Evolutionary conservation across 2,113 vertebrate genomes (phyloP).

Genomic region (Channa argus): DNA sequence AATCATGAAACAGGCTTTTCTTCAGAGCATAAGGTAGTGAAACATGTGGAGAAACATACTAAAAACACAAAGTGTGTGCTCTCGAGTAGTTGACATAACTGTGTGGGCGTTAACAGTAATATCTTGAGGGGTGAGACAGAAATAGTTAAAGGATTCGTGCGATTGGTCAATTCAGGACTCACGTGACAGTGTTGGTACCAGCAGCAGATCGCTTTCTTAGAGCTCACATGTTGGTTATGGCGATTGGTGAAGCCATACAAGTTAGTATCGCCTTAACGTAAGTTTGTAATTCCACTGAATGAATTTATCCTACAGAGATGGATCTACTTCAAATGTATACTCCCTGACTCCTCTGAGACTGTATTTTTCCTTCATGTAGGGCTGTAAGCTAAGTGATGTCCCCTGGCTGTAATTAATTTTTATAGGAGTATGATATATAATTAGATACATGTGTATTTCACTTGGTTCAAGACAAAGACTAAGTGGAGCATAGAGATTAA

Average conservation of each 20-base stretch:
- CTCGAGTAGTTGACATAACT: constrained; percentile 57
- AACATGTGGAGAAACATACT: constrained; percentile 7
- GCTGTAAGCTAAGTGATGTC: constrained; percentile 43
- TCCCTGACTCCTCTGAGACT: constrained; percentile 31
- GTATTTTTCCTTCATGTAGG: constrained; percentile 39
- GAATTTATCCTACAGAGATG: constrained; percentile 22
- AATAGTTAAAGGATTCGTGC: constrained; percentile 74
- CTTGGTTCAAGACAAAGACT: constrained; percentile 37
- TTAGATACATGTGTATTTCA: constrained; percentile 42
- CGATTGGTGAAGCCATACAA: constrained; percentile 16
- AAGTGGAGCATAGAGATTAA: background rate
- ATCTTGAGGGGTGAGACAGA: constrained; percentile 65
- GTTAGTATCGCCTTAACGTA: constrained; percentile 22
- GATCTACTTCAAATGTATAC: constrained; percentile 31
- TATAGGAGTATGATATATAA: constrained; percentile 53
- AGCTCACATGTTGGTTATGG: constrained; percentile 48
- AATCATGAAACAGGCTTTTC: constrained; percentile 29
- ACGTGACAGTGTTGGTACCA: constrained; percentile 75
- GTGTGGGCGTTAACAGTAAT: constrained; percentile 67
- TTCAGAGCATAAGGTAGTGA: constrained; percentile 25
- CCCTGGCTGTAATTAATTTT: constrained; percentile 49
- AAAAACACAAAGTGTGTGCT: background rate
- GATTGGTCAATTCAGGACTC: constrained; percentile 77
- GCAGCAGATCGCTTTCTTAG: constrained; percentile 40
- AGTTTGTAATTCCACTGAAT: constrained; percentile 9